phyloP scores from a whole-genome alignment of 2,888 invertebrate species.

The Sesamia inferens region DNA sequence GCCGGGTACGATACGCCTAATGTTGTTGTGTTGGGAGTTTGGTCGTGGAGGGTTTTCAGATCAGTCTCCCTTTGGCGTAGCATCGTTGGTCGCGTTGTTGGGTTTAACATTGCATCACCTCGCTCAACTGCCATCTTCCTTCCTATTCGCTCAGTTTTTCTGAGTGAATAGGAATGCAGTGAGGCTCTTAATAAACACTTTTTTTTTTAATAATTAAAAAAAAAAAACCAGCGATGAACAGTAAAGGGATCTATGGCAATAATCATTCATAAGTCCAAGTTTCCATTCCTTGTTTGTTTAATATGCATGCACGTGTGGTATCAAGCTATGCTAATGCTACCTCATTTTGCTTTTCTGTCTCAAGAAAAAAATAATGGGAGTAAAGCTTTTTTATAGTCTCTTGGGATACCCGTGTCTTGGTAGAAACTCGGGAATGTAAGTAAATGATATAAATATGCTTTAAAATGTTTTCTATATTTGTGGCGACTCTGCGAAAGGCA shows the following conservation, averaged over 20 bases:
- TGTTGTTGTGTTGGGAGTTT: too few species aligned
- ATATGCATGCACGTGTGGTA: conserved; percentile 30
- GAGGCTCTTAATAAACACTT: too few species aligned
- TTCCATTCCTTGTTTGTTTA: conserved; percentile 4
- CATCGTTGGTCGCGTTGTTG: too few species aligned
- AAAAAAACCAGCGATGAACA: not conserved
- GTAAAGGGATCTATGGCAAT: not conserved
- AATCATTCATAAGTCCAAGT: not conserved
- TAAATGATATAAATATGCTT: not conserved
- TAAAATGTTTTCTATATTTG: conserved; percentile 4
- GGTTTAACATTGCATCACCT: too few species aligned
- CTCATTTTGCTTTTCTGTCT: conserved; percentile 27
- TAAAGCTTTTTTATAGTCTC: conserved; percentile 18
- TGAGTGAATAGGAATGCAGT: too few species aligned
- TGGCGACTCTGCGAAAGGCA: not conserved
- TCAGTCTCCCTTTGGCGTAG: too few species aligned
- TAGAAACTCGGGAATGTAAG: not conserved
- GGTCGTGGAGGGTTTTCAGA: too few species aligned
- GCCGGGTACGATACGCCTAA: too few species aligned
- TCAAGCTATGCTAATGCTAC: conserved; percentile 24
- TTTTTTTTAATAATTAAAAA: too few species aligned
- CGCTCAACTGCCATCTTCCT: too few species aligned
- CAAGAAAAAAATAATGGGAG: conserved; percentile 31
- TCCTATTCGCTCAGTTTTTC: too few species aligned
- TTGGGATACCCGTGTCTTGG: conserved; percentile 16